A percentile compares a stretch with the other conserved stretches of the same genome.
Conservation (phyloP, 2,888 invertebrate genomes). For the Napeogenes inachia region DNA sequence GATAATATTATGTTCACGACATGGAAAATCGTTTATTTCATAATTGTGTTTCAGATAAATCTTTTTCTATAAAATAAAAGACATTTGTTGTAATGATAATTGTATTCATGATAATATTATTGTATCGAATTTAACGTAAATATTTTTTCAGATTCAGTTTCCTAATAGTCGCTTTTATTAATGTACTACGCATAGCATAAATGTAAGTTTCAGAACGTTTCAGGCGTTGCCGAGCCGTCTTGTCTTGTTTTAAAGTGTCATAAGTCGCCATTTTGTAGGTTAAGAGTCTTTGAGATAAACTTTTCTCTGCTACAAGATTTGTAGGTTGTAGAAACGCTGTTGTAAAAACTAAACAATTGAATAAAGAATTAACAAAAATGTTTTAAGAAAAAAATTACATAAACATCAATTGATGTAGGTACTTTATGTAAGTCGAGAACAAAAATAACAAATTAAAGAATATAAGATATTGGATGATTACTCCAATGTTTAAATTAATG, state of each 20-base stretch:
- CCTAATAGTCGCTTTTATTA: not conserved
- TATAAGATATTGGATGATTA: no score
- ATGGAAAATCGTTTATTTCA: no score
- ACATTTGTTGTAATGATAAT: no score
- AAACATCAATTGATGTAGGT: no score
- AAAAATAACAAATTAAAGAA: no score
- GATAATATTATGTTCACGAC: no score
- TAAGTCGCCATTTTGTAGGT: slow-evolving; percentile 26
- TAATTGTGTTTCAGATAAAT: no score
- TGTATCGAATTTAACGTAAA: not conserved
- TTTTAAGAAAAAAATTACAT: not conserved
- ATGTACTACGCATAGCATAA: not conserved
- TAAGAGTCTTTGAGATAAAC: slow-evolving; percentile 26
- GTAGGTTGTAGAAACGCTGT: not conserved
- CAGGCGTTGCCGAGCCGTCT: slow-evolving; percentile 7
- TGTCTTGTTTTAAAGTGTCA: slow-evolving; percentile 15
- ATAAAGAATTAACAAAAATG: not conserved
- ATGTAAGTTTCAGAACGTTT: not conserved
- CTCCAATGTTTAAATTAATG: no score
- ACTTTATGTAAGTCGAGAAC: no score
- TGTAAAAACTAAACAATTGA: slow-evolving; percentile 4
- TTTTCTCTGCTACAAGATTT: slow-evolving; percentile 21
- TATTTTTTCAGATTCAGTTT: not conserved
- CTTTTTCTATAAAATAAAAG: no score
- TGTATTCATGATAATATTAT: no score